Conservation (phyloP, 2,888 invertebrate species). For the Nymphalis c-album region DNA sequence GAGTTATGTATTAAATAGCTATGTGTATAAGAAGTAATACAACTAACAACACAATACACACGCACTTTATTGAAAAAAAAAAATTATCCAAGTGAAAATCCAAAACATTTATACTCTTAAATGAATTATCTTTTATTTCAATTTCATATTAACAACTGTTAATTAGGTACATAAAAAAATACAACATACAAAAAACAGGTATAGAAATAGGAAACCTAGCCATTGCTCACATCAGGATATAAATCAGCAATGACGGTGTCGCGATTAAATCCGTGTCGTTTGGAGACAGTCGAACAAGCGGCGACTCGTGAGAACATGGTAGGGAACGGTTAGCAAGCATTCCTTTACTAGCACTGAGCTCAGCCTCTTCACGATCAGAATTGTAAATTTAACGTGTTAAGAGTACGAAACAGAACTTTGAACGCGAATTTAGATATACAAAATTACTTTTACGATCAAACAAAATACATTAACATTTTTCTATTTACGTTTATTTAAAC, state of each 20-base stretch:
- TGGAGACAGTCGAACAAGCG: constrained; percentile 57
- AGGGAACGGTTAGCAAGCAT: constrained; percentile 55
- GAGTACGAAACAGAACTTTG: constrained; percentile 29
- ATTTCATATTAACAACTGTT: constrained; percentile 10
- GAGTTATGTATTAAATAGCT: no score
- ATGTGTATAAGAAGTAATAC: no score
- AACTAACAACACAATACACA: no score
- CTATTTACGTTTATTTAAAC: no score
- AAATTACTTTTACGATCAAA: not conserved
- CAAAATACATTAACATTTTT: no score
- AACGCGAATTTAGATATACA: constrained; percentile 14
- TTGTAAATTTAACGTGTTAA: constrained; percentile 39
- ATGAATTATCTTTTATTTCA: no score
- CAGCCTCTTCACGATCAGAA: constrained; percentile 37
- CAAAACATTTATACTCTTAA: no score
- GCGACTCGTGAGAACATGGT: constrained; percentile 67
- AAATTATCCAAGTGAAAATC: no score
- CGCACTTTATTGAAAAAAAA: no score
- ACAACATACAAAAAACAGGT: constrained; percentile 16
- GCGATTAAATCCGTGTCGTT: constrained; percentile 72
- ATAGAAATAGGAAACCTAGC: constrained; percentile 37
- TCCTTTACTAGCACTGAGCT: constrained; percentile 45
- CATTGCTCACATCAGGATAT: constrained; percentile 47
- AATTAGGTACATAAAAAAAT: constrained; percentile 8
- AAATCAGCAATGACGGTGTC: constrained; percentile 68